Percentiles rank a stretch among this genome's conserved stretches.
Evolutionary conservation across 2,888 invertebrate species (phyloP).

Genomic region (Spodoptera exigua): DNA sequence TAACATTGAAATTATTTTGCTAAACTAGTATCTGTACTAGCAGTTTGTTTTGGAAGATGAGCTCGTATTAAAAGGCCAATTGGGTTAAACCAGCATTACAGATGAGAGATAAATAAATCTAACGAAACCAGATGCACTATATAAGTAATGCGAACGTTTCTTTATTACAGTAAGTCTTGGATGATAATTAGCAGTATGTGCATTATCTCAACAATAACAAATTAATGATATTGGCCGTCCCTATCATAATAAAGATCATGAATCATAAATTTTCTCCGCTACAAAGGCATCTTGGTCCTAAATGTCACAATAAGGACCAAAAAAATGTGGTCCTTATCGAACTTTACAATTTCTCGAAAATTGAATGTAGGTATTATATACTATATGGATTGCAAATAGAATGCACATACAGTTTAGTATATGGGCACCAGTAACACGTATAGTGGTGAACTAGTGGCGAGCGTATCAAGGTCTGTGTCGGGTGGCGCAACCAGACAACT

Average conservation of each 20-base stretch:
- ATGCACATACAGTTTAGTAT: conserved; percentile 17
- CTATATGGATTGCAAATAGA: conserved; percentile 11
- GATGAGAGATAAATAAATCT: not conserved
- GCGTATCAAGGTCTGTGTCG: conserved; percentile 70
- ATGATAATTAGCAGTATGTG: too few species aligned
- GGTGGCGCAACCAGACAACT: conserved; percentile 65
- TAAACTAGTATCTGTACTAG: conserved; percentile 32
- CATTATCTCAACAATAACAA: too few species aligned
- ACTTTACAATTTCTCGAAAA: conserved; percentile 1
- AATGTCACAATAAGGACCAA: too few species aligned
- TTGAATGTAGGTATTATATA: not conserved
- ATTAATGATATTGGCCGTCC: too few species aligned
- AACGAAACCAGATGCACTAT: not conserved
- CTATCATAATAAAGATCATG: too few species aligned
- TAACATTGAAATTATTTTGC: conserved; percentile 51
- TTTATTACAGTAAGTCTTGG: too few species aligned
- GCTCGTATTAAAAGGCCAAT: not conserved
- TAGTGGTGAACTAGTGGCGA: conserved; percentile 38
- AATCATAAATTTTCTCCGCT: too few species aligned
- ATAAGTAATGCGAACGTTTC: too few species aligned
- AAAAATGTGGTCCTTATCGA: not conserved
- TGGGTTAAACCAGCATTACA: not conserved
- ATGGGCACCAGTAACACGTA: conserved; percentile 23
- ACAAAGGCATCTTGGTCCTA: too few species aligned
- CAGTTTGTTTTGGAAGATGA: conserved; percentile 23